Conservation (phyloP, 2,797 vertebrate genomes). For the Aselliscus stoliczkanus region DNA sequence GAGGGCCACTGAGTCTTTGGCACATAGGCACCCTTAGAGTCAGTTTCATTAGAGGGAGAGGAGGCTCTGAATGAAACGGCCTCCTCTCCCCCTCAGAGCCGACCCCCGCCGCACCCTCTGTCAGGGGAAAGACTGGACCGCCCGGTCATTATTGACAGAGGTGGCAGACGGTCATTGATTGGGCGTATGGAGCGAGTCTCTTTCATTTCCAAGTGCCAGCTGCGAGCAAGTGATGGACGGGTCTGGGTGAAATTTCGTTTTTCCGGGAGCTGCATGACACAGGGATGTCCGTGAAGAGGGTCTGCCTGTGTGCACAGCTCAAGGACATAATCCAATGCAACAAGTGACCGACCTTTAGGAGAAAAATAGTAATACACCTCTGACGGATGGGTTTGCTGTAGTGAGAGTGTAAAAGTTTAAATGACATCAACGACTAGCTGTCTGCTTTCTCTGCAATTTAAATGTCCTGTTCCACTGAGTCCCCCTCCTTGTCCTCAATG, state of each 20-base stretch:
- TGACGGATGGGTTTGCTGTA: neutral
- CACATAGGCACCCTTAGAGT: neutral
- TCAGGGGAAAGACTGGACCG: constrained; percentile 47
- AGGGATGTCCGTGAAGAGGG: neutral
- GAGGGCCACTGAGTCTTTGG: neutral
- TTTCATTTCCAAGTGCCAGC: constrained; percentile 62
- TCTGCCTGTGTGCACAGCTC: constrained; percentile 29
- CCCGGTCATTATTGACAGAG: neutral
- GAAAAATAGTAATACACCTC: constrained; percentile 2
- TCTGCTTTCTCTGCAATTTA: neutral
- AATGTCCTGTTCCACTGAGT: fast-evolving
- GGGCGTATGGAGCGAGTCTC: constrained; percentile 52
- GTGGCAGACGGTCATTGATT: constrained; percentile 61
- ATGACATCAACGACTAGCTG: neutral
- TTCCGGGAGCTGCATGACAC: neutral
- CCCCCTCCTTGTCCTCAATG: neutral
- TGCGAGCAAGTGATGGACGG: constrained; percentile 17
- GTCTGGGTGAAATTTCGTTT: neutral
- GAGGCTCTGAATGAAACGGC: constrained; percentile 28
- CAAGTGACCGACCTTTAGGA: constrained; percentile 55
- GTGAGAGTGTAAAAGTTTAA: constrained; percentile 25
- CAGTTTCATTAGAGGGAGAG: constrained; percentile 46
- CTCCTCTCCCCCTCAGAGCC: constrained; percentile 15
- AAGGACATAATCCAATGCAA: constrained; percentile 1
- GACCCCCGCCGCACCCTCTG: constrained; percentile 3